These are phyloP conservation scores for Coenonympha arcania DNA, from an alignment of 2,888 invertebrate species.

Conservation along the genomic window DNA sequence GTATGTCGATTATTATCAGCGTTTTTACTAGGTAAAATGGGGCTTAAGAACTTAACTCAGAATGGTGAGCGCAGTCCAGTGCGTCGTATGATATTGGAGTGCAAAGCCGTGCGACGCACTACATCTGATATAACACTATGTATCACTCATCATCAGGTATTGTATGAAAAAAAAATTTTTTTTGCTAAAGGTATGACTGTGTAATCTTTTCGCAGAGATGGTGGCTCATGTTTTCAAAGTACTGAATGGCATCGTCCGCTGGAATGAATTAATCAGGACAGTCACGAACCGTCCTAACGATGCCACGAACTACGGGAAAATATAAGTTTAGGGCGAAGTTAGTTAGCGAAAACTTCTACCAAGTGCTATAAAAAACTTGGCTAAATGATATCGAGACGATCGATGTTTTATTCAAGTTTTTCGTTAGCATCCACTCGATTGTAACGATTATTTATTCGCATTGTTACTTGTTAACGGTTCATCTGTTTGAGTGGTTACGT, in stretches of 20 bases:
- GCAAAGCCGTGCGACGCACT: too few species aligned
- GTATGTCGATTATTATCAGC: too few species aligned
- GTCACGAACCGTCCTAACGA: conserved; percentile 66
- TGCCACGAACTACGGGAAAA: conserved; percentile 51
- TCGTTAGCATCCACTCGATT: neutral
- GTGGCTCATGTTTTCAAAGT: too few species aligned
- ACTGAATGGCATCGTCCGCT: conserved; percentile 30
- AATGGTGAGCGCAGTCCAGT: too few species aligned
- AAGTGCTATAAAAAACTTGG: conserved; percentile 31
- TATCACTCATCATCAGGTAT: too few species aligned
- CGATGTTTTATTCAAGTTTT: conserved; percentile 46
- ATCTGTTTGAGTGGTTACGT: neutral
- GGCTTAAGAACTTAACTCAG: too few species aligned
- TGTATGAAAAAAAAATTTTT: too few species aligned
- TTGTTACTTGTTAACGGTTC: conserved; percentile 1
- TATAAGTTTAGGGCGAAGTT: conserved; percentile 50
- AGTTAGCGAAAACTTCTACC: conserved; percentile 36
- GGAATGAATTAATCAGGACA: conserved; percentile 61
- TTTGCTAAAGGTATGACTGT: too few species aligned
- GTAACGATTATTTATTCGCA: conserved; percentile 10
- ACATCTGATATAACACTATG: too few species aligned
- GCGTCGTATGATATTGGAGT: too few species aligned
- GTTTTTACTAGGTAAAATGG: too few species aligned
- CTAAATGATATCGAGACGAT: conserved; percentile 33
- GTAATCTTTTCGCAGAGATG: too few species aligned